Evolutionary conservation across 2,888 invertebrate species (phyloP), one percentile per base, ranked within the genome.

Genomic region (Drosophila sordidapex): DNA sequence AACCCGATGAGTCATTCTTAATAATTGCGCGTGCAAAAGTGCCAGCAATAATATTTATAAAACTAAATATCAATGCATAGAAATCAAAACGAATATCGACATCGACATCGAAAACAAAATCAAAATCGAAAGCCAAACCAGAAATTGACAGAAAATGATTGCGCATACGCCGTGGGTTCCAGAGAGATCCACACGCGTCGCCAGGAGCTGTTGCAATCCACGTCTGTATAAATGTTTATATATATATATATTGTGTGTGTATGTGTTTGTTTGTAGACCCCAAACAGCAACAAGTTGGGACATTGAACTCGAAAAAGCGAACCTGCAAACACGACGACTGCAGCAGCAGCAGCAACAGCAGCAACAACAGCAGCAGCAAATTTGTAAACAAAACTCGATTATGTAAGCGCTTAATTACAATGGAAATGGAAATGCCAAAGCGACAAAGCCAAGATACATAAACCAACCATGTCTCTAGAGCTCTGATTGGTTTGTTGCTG

Each of bases 321-420:
- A 81, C 84, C 81, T 83, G 79, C 82, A 71, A 63, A 54, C 74
- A 73, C 67, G 48, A 72, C 46, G 40, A 49, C 49, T 53, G 40
- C 69, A 43, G 21, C 21, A 43, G 43, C 21, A 40, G 40, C 70
- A 71, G 59, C 61, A 25, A 25, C 25, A 63, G 36, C 38, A 51
- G n/a, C 46, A 57, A 29, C 58, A 52, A 13, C 61, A 29, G 68
- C 61, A 67, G 69, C 71, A 80, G 70, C 46, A 78, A 78, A 77
- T 81, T 89, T 90, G 88, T 89, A 90, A 88, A 87, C 90, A 87
- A 87, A 86, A 85, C 75, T 74, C 51, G 77, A 69, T 87, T 90
- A 87, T 90, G 90, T 66, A 87, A 87, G 83, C 46, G 77, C 74
- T 83, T 87, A 88, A 87, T 88, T 87, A 87, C 83, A 86, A 88